phyloP scores from a whole-genome alignment of 2,888 invertebrate genomes.

The Mimas tiliae region DNA sequence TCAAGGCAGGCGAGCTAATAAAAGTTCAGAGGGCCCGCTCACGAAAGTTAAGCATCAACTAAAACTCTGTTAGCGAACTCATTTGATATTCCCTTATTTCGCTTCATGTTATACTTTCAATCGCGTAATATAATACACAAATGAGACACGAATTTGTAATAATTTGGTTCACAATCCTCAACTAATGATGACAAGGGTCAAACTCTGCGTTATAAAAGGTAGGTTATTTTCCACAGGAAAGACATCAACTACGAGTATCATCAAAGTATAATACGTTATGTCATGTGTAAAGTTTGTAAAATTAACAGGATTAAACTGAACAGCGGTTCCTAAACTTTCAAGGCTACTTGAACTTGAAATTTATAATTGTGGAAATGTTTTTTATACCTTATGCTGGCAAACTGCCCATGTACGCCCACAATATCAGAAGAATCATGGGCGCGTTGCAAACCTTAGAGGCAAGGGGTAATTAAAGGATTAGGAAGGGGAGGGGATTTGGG shows the following conservation, averaged over 20 bases:
- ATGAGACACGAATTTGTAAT: not conserved
- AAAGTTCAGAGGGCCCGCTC: conserved; percentile 40
- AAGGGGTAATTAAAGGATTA: too few relatives aligned
- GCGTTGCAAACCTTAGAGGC: too few relatives aligned
- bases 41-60: conserved; percentile 43
- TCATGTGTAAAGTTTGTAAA: not conserved
- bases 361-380: too few relatives aligned
- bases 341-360: too few relatives aligned
- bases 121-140: conserved; percentile 29
- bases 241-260: not conserved
- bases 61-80: conserved; percentile 49
- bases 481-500: too few relatives aligned
- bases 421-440: too few relatives aligned
- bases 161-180: not conserved
- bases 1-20: conserved; percentile 32
- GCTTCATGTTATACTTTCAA: conserved; percentile 34
- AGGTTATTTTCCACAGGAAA: too few relatives aligned
- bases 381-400: too few relatives aligned
- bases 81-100: conserved; percentile 49
- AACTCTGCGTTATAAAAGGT: not conserved
- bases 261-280: not conserved
- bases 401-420: too few relatives aligned
- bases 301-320: too few relatives aligned
- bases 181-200: not conserved
- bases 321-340: too few relatives aligned